These are phyloP conservation scores for Epicampocera succincta DNA, from an alignment of 2,888 invertebrate species.

Conservation along the genomic window DNA sequence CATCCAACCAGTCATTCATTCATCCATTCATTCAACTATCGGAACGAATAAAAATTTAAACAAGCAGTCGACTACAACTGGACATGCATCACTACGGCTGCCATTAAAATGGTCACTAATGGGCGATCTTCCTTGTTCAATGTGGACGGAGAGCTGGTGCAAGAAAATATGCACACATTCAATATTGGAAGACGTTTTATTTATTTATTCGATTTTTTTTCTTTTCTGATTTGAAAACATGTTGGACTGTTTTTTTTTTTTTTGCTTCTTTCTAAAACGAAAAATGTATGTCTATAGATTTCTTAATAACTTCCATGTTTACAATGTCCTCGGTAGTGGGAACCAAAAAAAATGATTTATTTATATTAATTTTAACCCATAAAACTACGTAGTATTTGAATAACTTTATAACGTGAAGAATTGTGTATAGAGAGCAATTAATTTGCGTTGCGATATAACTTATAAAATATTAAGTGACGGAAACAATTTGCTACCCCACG, in stretches of 20 bases:
- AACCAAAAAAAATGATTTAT: constrained; percentile 6
- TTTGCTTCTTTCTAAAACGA: constrained; percentile 14
- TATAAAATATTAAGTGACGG: too few relatives aligned
- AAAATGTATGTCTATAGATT: constrained; percentile 52
- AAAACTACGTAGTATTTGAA: too few relatives aligned
- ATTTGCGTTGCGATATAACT: too few relatives aligned
- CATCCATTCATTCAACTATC: neutral
- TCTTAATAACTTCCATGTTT: constrained; percentile 62
- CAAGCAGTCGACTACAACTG: constrained; percentile 35
- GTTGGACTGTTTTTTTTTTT: constrained; percentile 50
- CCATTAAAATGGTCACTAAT: constrained; percentile 64
- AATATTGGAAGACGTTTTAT: constrained; percentile 26
- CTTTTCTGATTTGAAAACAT: constrained; percentile 19
- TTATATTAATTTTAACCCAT: too few relatives aligned
- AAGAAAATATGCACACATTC: neutral
- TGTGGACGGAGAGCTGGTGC: neutral
- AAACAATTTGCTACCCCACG: too few relatives aligned
- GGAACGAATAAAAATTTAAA: constrained; percentile 5
- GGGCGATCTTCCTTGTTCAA: constrained; percentile 60
- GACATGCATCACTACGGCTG: constrained; percentile 49
- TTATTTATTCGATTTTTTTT: neutral
- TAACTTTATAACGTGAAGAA: too few relatives aligned
- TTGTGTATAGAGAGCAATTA: too few relatives aligned
- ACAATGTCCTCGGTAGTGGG: constrained; percentile 48
- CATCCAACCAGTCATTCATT: constrained; percentile 9